phyloP scores from a whole-genome alignment of 2,888 invertebrate genomes.

The Dascillus cervinus region DNA sequence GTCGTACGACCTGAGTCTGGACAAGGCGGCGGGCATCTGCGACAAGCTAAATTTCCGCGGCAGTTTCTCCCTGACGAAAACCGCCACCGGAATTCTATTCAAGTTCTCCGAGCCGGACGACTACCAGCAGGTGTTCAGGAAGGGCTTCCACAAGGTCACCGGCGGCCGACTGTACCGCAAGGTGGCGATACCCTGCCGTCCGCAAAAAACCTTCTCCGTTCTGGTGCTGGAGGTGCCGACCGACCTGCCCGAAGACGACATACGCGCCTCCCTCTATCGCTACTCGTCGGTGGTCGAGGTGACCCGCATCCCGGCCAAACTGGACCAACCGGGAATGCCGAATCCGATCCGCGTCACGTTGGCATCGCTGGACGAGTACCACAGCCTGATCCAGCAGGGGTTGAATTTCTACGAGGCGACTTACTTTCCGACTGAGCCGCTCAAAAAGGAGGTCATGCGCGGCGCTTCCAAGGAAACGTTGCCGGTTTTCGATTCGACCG shows the following conservation, averaged over 20 bases:
- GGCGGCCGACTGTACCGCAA: conserved; percentile 81
- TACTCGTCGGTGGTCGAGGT: conserved; percentile 73
- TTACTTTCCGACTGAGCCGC: conserved; percentile 75
- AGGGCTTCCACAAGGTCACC: conserved; percentile 76
- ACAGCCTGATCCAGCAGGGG: conserved; percentile 72
- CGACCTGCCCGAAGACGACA: conserved; percentile 78
- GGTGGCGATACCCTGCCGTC: conserved; percentile 77
- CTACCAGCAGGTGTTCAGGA: conserved; percentile 78
- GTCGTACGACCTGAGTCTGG: conserved; percentile 78
- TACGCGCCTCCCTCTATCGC: conserved; percentile 58
- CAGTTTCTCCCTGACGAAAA: conserved; percentile 79
- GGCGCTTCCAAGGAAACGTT: conserved; percentile 49
- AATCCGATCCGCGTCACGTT: conserved; percentile 66
- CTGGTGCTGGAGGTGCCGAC: conserved; percentile 77
- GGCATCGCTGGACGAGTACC: conserved; percentile 69
- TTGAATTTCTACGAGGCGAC: conserved; percentile 84
- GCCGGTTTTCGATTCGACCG: conserved; percentile 78
- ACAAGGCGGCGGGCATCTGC: conserved; percentile 77
- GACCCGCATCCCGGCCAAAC: conserved; percentile 48
- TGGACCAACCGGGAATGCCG: conserved; percentile 51
- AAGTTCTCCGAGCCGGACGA: conserved; percentile 83
- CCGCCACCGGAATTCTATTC: conserved; percentile 81
- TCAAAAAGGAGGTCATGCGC: conserved; percentile 53
- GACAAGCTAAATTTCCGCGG: conserved; percentile 86
- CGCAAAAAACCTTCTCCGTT: conserved; percentile 79